phyloP scores from a whole-genome alignment of 1,140 invertebrate genomes.

The Bactericera cockerelli region DNA sequence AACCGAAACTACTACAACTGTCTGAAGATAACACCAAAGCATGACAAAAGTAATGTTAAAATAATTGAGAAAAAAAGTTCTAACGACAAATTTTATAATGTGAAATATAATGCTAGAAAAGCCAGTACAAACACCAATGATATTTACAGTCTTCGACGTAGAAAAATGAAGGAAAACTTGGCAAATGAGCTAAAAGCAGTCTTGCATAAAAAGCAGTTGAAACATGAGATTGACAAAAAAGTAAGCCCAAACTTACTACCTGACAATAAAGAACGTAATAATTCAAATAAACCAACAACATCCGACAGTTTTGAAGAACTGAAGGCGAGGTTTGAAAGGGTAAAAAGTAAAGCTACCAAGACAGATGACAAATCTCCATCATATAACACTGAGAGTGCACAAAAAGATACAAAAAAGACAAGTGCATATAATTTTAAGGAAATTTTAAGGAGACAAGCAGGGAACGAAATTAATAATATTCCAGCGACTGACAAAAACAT shows the following conservation, averaged over 20 bases:
- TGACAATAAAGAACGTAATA: no score
- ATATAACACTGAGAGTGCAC: background rate
- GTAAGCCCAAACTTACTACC: no score
- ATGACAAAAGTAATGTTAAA: conserved; percentile 1
- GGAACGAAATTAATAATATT: no score
- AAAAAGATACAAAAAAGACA: background rate
- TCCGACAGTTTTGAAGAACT: conserved; percentile 6
- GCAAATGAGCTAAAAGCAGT: background rate
- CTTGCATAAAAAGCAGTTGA: background rate
- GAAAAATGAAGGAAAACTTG: background rate
- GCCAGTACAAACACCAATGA: background rate
- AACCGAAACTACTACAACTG: background rate
- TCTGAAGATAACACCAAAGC: background rate
- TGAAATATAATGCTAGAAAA: no score
- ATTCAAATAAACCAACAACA: background rate
- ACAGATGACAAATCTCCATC: background rate
- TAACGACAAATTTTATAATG: no score
- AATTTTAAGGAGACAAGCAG: no score
- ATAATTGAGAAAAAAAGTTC: background rate
- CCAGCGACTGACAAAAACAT: no score
- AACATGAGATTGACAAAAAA: background rate
- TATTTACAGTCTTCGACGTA: background rate
- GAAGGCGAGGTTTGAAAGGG: background rate
- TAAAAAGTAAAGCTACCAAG: background rate
- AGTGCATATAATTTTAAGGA: no score